phyloP scores from a whole-genome alignment of 1,140 invertebrate genomes.

The Parasteatoda tepidariorum region DNA sequence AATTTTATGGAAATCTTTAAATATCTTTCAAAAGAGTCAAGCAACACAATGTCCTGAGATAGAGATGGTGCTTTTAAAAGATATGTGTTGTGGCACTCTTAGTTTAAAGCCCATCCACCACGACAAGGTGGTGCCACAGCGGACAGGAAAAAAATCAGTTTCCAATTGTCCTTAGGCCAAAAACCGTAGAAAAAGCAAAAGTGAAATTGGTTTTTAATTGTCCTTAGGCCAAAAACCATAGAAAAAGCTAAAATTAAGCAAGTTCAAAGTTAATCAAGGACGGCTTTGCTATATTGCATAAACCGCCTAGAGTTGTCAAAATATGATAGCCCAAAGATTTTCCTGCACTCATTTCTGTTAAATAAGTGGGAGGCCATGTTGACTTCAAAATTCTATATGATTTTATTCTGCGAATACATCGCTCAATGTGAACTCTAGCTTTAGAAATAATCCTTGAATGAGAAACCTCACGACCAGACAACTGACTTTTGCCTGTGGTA shows the following conservation, averaged over 20 bases:
- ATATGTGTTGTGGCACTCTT: background rate
- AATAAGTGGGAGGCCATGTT: background rate
- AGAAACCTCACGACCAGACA: background rate
- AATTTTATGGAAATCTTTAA: too few species aligned
- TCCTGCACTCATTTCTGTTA: too few species aligned
- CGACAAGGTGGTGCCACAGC: background rate
- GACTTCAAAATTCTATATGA: background rate
- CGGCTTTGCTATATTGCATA: too few species aligned
- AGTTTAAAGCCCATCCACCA: constrained; percentile 4
- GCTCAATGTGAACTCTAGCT: background rate
- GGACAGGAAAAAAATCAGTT: constrained; percentile 11
- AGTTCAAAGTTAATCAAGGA: too few species aligned
- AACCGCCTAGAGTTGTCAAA: too few species aligned
- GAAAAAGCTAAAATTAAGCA: background rate
- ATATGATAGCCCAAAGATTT: too few species aligned
- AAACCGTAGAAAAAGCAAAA: background rate
- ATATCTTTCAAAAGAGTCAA: too few species aligned
- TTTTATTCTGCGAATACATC: background rate
- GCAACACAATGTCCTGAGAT: too few species aligned
- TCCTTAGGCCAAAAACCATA: background rate
- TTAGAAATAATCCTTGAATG: background rate
- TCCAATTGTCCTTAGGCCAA: background rate
- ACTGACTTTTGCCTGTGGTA: background rate
- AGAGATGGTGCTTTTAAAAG: background rate
- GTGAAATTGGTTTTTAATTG: background rate